phyloP scores from a whole-genome alignment of 2,888 invertebrate species.

The Hofmannophila pseudospretella region DNA sequence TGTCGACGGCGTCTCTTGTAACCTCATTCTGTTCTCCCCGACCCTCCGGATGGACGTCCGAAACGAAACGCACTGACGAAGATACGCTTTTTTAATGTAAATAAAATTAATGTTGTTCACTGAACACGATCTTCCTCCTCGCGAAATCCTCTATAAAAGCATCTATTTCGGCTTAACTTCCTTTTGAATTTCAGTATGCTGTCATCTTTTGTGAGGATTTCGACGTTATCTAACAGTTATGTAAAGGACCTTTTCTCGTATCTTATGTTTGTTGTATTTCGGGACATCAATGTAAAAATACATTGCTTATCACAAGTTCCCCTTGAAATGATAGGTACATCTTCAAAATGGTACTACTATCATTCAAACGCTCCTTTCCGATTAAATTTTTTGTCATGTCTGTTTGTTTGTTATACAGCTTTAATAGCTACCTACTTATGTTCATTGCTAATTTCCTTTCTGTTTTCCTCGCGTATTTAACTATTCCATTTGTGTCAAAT shows the following conservation, averaged over 20 bases:
- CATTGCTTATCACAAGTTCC: too few relatives aligned
- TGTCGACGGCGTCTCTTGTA: constrained; percentile 36
- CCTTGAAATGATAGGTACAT: too few relatives aligned
- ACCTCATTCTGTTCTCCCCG: constrained; percentile 41
- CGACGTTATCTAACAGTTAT: not conserved
- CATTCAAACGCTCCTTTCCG: too few relatives aligned
- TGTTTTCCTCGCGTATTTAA: not conserved
- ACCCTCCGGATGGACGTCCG: constrained; percentile 25
- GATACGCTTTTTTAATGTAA: constrained; percentile 35
- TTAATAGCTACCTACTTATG: too few relatives aligned
- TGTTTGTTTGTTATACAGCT: too few relatives aligned
- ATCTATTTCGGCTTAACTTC: constrained; percentile 1
- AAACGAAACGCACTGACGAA: constrained; percentile 27
- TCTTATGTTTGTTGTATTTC: not conserved
- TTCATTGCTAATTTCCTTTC: too few relatives aligned
- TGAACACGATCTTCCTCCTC: constrained; percentile 20
- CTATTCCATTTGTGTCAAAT: not conserved
- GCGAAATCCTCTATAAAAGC: not conserved
- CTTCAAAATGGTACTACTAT: too few relatives aligned
- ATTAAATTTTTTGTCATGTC: too few relatives aligned
- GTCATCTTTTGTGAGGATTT: constrained; percentile 3
- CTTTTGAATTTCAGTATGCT: not conserved
- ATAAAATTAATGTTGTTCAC: constrained; percentile 35
- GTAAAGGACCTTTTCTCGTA: not conserved
- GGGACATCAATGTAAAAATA: too few relatives aligned